Evolutionary conservation across 2,888 invertebrate species (phyloP), one percentile per base, ranked within the genome.

Genomic region (Drosophila eohydei): DNA sequence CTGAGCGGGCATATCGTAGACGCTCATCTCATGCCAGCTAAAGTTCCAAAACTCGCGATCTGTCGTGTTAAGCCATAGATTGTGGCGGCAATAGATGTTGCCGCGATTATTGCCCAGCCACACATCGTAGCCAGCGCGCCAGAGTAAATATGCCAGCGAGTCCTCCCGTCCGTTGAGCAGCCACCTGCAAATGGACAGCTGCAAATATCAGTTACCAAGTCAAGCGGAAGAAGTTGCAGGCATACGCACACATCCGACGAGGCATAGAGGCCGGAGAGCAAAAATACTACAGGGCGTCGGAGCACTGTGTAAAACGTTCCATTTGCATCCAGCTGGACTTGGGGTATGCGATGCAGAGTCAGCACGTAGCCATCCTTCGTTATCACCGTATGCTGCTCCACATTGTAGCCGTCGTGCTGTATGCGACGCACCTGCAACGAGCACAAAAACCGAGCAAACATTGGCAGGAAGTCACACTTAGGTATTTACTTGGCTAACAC

Each of bases 301-400:
- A 86, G 70, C 54, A 86, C 78, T 0, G 71, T 83, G n/a, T 71
- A 78, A 12, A 67, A 59, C 3, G 59, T 74, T 7, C 78, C 74
- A 62, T 90, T 80, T 14, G 62, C 79, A 21, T 67, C 46, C 66
- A 74, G 58, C 41, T 79, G 75, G 41, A 90, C 71, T 66, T 83
- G 89, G 4, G 92, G 92, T 71, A 92, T 92, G 44, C 92, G 89
- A 61, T 92, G 92, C 60, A 92, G 48, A 8, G 87, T 90, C 46
- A 92, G 78, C 62, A 92, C 82, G 59, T 92, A 92, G 16, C 92
- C 92, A 57, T 92, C 92, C 71, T 88, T 84, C 3, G 92, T 92
- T 54, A 94, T 92, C 0, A 96, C 94, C 0, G 94, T 93, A 85
- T 97, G 96, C 63, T 81, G 85, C 74, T 92, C 96, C 57, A 91